Evolutionary conservation across 2,888 invertebrate genomes (phyloP).

Genomic region (Drosophila formosana): DNA sequence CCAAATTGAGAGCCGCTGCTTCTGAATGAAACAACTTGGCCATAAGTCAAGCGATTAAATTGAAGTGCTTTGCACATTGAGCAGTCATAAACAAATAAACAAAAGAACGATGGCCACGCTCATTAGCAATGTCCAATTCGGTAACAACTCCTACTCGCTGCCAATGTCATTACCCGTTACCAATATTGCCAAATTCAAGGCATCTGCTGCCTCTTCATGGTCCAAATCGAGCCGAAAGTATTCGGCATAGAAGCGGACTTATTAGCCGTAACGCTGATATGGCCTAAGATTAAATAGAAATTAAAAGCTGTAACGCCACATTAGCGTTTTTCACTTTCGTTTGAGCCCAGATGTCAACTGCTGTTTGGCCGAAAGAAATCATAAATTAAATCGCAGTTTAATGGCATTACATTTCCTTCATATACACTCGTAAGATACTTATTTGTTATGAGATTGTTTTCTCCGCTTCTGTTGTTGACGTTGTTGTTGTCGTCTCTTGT

Average conservation of each 20-base stretch:
- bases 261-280: conserved; percentile 21
- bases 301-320: conserved; percentile 36
- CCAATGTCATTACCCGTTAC: conserved; percentile 25
- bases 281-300: conserved; percentile 25
- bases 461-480: conserved; percentile 11
- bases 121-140: conserved; percentile 24
- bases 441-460: conserved; percentile 58
- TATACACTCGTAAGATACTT: conserved; percentile 33
- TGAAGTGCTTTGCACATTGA: conserved; percentile 35
- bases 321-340: conserved; percentile 46
- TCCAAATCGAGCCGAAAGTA: neutral
- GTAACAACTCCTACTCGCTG: conserved; percentile 24
- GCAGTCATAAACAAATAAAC: conserved; percentile 30
- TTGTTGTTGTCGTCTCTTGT: conserved; percentile 7
- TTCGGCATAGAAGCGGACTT: neutral
- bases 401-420: conserved; percentile 61
- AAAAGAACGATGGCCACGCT: conserved; percentile 40
- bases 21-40: neutral
- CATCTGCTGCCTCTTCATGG: neutral
- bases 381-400: conserved; percentile 39
- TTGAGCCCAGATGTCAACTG: conserved; percentile 23
- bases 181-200: conserved; percentile 31
- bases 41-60: neutral
- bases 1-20: neutral
- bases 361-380: conserved; percentile 22